Conservation (phyloP, 2,888 invertebrate species). For the Amblyjoppa fuscipennis region DNA sequence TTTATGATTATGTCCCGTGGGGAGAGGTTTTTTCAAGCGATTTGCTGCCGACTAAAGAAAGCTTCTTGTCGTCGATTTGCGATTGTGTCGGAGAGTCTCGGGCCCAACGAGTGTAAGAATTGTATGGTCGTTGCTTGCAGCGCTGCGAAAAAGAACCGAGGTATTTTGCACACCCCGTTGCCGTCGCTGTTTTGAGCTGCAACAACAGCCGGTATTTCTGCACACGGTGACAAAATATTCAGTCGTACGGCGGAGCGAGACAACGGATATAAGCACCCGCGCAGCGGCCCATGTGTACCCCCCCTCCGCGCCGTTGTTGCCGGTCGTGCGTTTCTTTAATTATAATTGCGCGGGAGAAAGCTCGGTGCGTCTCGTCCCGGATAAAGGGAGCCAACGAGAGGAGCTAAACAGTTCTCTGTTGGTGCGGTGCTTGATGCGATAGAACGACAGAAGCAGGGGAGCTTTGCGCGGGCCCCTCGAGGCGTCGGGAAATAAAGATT, state of each 20-base stretch:
- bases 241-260: conserved; percentile 6
- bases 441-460: conserved; percentile 18
- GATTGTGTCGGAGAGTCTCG: background rate
- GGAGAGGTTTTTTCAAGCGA: background rate
- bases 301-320: background rate
- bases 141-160: background rate
- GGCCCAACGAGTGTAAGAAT: background rate
- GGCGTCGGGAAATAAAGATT: background rate
- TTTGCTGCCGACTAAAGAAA: background rate
- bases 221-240: conserved; percentile 12
- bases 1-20: background rate
- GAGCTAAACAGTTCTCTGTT: conserved; percentile 19
- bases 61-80: background rate
- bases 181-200: background rate
- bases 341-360: conserved; percentile 34
- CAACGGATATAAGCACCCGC: conserved; percentile 5
- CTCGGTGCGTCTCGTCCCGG: conserved; percentile 2
- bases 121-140: background rate
- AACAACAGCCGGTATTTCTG: conserved; percentile 6
- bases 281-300: background rate
- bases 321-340: conserved; percentile 41
- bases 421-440: background rate
- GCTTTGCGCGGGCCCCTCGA: conserved; percentile 18
- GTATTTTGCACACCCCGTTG: background rate
- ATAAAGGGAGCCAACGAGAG: conserved; percentile 1